These are phyloP conservation scores for Dryadula phaetusa DNA, from an alignment of 2,888 invertebrate genomes.

Conservation along the genomic window DNA sequence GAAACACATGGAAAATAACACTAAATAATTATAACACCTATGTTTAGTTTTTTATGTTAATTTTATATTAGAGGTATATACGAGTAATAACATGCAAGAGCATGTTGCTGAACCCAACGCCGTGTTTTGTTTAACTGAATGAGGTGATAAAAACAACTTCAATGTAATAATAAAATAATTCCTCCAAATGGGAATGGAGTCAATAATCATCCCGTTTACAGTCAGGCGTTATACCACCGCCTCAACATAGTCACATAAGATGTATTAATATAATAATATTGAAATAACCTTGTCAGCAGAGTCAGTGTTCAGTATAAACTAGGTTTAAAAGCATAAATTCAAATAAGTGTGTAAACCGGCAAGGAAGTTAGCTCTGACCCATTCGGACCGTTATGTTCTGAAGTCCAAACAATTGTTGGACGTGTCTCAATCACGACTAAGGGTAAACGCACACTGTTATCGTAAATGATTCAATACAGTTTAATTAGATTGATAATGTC, in stretches of 20 bases:
- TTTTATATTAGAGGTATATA: too few relatives aligned
- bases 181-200: too few relatives aligned
- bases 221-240: not conserved
- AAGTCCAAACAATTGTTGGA: slow-evolving; percentile 37
- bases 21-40: too few relatives aligned
- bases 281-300: slow-evolving; percentile 7
- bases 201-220: not conserved
- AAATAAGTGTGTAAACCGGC: slow-evolving; percentile 24
- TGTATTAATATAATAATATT: not conserved
- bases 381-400: slow-evolving; percentile 38
- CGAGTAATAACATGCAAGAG: too few relatives aligned
- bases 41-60: too few relatives aligned
- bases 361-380: slow-evolving; percentile 36
- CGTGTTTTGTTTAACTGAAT: too few relatives aligned
- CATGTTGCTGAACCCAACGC: too few relatives aligned
- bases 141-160: too few relatives aligned
- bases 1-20: not conserved
- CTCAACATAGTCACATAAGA: not conserved
- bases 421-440: slow-evolving; percentile 39
- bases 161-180: too few relatives aligned
- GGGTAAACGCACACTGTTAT: not conserved
- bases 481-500: not conserved
- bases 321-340: slow-evolving; percentile 19
- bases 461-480: not conserved
- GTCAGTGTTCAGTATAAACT: not conserved